Conservation (phyloP, 2,797 vertebrate genomes). For the Melanotaenia boesemani region DNA sequence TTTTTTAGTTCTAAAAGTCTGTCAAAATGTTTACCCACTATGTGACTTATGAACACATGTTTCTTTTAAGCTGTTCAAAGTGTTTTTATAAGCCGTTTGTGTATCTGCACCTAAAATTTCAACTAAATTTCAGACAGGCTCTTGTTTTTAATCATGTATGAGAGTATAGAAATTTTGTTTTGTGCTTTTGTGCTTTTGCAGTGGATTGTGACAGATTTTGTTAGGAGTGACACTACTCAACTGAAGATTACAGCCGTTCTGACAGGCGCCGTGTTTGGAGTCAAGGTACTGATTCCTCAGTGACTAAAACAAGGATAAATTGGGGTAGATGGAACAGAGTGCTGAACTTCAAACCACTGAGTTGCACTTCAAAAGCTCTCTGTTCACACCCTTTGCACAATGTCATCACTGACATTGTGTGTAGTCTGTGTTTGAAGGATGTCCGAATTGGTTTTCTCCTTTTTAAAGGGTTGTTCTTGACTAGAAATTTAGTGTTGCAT, state of each 20-base stretch:
- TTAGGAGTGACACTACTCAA: slow-evolving; percentile 68
- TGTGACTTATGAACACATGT: slow-evolving; percentile 7
- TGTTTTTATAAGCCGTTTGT: slow-evolving; percentile 39
- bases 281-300: slow-evolving; percentile 59
- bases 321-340: slow-evolving; percentile 56
- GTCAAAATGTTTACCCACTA: not conserved
- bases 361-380: slow-evolving; percentile 67
- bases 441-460: slow-evolving; percentile 44
- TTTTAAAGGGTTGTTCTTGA: slow-evolving; percentile 45
- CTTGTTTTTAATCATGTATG: slow-evolving; percentile 44
- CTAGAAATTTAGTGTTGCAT: slow-evolving; percentile 34
- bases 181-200: slow-evolving; percentile 46
- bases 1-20: slow-evolving; percentile 16
- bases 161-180: slow-evolving; percentile 47
- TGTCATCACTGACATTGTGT: slow-evolving; percentile 62
- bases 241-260: slow-evolving; percentile 59
- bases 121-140: slow-evolving; percentile 30
- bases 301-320: slow-evolving; percentile 67
- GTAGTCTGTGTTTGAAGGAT: slow-evolving; percentile 61
- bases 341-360: slow-evolving; percentile 62
- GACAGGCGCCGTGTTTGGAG: slow-evolving; percentile 64
- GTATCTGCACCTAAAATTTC: slow-evolving; percentile 21
- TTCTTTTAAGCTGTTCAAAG: slow-evolving; percentile 33
- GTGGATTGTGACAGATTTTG: slow-evolving; percentile 58
- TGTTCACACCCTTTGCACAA: slow-evolving; percentile 57